Percentiles rank a stretch among this genome's conserved stretches.
Evolutionary conservation across 2,888 invertebrate species (phyloP).

Genomic region (Monochamus alternatus): DNA sequence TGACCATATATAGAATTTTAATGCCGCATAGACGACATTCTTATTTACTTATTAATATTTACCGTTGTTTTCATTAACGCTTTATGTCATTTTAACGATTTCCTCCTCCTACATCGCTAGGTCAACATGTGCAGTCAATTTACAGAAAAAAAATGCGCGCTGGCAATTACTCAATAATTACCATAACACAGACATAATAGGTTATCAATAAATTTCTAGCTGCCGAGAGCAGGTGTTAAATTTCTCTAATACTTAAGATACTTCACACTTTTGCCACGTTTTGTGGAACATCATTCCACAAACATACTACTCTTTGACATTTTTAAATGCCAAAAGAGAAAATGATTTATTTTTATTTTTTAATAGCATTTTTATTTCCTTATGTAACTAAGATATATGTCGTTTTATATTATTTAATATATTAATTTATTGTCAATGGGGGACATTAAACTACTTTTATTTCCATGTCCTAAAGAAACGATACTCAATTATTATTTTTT

Average conservation of each 20-base stretch:
- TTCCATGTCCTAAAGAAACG: no score
- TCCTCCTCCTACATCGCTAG: background rate
- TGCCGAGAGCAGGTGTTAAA: slow-evolving; percentile 2
- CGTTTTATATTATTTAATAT: no score
- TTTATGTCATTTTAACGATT: no score
- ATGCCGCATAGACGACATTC: no score
- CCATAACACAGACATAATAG: background rate
- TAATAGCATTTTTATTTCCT: background rate
- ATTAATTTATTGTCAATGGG: no score
- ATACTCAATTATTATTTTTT: no score
- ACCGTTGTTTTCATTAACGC: no score
- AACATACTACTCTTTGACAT: slow-evolving; percentile 5
- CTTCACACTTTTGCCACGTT: background rate
- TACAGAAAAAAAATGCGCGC: background rate
- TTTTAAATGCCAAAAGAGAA: slow-evolving; percentile 12
- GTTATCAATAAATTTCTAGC: slow-evolving; percentile 2
- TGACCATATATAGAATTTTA: no score
- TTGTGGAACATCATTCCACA: slow-evolving; percentile 4
- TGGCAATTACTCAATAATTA: slow-evolving; percentile 5
- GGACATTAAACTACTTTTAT: no score
- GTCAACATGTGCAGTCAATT: background rate
- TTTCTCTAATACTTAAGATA: slow-evolving; percentile 5
- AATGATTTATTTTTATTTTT: slow-evolving; percentile 3
- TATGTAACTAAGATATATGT: background rate
- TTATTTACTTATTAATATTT: no score